Conservation (phyloP, 30 jellyfish, hydroid and myxozoan genomes). For the Aurelia sp. region DNA sequence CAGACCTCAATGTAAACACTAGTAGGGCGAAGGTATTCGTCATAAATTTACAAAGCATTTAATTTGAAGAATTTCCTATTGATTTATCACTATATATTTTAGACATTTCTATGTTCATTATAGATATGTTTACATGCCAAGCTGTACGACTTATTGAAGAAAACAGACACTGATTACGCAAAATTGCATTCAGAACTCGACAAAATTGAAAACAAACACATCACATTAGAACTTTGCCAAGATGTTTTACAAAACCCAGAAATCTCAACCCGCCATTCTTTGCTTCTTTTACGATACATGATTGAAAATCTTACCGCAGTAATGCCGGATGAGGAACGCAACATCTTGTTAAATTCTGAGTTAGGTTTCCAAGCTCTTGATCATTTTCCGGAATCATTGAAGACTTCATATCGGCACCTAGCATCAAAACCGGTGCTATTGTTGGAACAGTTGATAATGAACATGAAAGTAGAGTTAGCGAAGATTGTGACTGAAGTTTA, state of each 20-base stretch:
- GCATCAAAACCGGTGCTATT: conserved; percentile 69
- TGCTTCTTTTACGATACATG: conserved; percentile 59
- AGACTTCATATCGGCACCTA: conserved; percentile 58
- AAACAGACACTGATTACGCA: conserved; percentile 37
- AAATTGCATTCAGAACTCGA: conserved; percentile 51
- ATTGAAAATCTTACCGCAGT: conserved; percentile 51
- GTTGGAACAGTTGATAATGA: conserved; percentile 92
- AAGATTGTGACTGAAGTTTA: conserved; percentile 44
- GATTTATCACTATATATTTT: too few relatives aligned
- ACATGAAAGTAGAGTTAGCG: conserved; percentile 84
- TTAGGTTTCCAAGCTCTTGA: conserved; percentile 72
- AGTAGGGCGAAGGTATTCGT: too few relatives aligned
- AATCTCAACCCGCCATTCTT: conserved; percentile 39
- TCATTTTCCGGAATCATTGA: conserved; percentile 54
- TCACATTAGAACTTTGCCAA: conserved; percentile 64
- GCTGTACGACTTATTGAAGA: conserved; percentile 57
- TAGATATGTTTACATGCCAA: conserved; percentile 75
- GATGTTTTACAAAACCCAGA: conserved; percentile 57
- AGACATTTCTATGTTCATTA: not conserved
- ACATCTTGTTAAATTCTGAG: conserved; percentile 3
- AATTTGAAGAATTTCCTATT: too few relatives aligned
- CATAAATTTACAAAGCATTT: too few relatives aligned
- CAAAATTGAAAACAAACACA: conserved; percentile 36
- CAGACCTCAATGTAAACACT: too few relatives aligned
- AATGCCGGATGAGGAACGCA: conserved; percentile 29